Percentiles rank a stretch among this genome's conserved stretches.
These are phyloP conservation scores for Rhincodon typus DNA, from an alignment of 2,797 vertebrate species.

Conservation along the genomic window DNA sequence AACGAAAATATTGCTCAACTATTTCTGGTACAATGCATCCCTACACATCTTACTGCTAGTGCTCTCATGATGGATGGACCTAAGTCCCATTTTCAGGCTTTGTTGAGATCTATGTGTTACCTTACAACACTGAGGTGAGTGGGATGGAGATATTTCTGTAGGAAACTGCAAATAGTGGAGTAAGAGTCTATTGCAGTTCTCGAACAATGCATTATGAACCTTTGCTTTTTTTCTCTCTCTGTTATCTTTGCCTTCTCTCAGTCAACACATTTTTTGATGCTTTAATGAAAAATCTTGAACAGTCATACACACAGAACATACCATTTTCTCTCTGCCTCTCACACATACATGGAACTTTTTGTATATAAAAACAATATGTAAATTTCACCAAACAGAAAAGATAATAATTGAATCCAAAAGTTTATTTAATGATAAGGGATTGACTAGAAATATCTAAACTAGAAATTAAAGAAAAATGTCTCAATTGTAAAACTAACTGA, in stretches of 20 bases:
- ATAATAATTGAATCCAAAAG: no score
- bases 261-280: neutral
- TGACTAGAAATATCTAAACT: neutral
- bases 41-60: neutral
- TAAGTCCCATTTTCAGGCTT: neutral
- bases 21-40: no score
- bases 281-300: neutral
- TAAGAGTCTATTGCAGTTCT: neutral
- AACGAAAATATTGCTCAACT: no score
- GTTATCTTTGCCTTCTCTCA: neutral
- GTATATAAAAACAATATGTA: neutral
- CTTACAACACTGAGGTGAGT: neutral
- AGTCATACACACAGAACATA: neutral
- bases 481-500: neutral
- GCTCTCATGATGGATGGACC: neutral
- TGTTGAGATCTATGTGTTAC: neutral
- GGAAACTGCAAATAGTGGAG: neutral
- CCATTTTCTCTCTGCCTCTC: neutral
- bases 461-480: neutral
- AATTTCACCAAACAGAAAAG: neutral
- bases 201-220: neutral
- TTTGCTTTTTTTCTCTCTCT: neutral
- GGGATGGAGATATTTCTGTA: neutral
- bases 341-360: neutral
- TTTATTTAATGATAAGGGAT: neutral